Base-by-base conservation (phyloP, 37 sponge, comb jelly and placozoan genomes). In the Dysidea cf. avara region DNA sequence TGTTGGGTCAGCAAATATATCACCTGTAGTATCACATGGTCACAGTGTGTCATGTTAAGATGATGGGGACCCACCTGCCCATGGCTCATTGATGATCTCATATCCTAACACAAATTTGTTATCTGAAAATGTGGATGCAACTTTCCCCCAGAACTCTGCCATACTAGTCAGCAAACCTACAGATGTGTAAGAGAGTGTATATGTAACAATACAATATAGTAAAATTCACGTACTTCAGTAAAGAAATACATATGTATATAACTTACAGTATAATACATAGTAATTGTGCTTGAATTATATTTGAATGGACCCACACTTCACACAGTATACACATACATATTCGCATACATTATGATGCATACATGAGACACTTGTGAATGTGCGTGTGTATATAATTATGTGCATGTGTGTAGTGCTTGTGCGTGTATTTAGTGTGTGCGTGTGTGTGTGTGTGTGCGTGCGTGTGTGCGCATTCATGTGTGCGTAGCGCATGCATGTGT, bases 11-110 rank as follows among this genome's bases (percentile, higher is more conserved):
- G 11, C 50, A 47, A 72, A 94, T 6, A 90, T 56, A 49, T 94
- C 76, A 56, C 93, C 93, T 83, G 39, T 32, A 26, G 28, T 0
- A n/a, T n/a, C n/a, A n/a, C n/a, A n/a, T n/a, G n/a, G n/a, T n/a
- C n/a, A n/a, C n/a, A n/a, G n/a, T n/a, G n/a, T n/a, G n/a, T n/a
- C n/a, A n/a, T n/a, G 52, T 50, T 50, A 50, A 50, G 52, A 18
- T 50, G 52, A 18, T 17, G 13, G 17, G 22, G 26, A 12, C 43
- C 9, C 49, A 83, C 90, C 90, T 65, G 91, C 85, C 90, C 90
- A 90, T 12, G 95, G 95, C 52, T 94, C 95, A 72, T 94, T 94
- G 5, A 94, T 86, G 65, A 94, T 71, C 60, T 94, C 95, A 83
- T 94, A 94, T 17, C 95, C 95, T 13, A 94, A 56, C 51, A 94